Percentiles rank a stretch among this genome's conserved stretches.
Conservation (phyloP, 2,113 vertebrate genomes). For the Plecturocebus donacophilus region DNA sequence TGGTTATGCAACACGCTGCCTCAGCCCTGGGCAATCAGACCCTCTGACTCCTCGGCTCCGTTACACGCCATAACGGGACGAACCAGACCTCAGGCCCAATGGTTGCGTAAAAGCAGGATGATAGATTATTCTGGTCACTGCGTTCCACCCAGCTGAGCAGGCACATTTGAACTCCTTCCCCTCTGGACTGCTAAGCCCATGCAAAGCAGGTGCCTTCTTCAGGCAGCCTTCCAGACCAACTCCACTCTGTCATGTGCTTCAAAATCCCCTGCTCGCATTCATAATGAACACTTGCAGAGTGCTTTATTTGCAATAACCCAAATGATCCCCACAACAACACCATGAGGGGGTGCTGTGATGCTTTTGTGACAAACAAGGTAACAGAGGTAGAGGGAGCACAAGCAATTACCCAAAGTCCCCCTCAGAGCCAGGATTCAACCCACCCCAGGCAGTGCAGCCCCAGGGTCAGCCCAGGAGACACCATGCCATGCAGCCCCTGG, state of each 20-base stretch:
- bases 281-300: background rate
- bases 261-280: background rate
- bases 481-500: background rate
- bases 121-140: background rate
- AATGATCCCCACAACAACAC: background rate
- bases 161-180: background rate
- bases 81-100: background rate
- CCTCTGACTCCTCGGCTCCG: slow-evolving; percentile 6
- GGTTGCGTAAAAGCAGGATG: background rate
- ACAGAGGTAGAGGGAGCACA: background rate
- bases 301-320: background rate
- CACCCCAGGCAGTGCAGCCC: background rate
- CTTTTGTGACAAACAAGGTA: background rate
- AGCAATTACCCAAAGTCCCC: background rate
- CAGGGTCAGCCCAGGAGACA: background rate
- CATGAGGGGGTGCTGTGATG: background rate
- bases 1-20: background rate
- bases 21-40: background rate
- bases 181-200: background rate
- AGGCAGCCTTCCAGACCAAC: background rate
- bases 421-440: background rate
- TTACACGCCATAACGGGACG: background rate
- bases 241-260: background rate
- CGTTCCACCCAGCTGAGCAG: background rate
- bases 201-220: background rate